Evolutionary conservation across 2,888 invertebrate species (phyloP), one percentile per base, ranked within the genome.

Genomic region (Frankliniella intonsa): DNA sequence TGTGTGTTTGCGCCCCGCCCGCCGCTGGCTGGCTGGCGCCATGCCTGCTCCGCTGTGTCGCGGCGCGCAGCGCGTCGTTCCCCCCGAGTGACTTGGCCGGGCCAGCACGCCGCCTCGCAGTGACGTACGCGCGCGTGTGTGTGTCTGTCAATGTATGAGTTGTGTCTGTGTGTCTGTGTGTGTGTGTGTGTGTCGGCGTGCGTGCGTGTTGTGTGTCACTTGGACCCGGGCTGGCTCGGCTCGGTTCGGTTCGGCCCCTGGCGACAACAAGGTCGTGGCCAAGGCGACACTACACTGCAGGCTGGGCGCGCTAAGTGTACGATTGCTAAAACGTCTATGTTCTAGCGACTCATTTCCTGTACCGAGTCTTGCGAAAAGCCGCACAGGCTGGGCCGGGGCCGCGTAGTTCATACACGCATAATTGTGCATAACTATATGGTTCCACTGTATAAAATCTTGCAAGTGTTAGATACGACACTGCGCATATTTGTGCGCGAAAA

Each of bases 181-280:
- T n/a, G 17, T 8, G 65, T n/a, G 0, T 14, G 65, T 65, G 65
- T 9, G 65, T 65, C n/a, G n/a, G n/a, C n/a, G 19, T n/a, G 65
- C 12, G 3, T 65, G 65, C 12, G 65, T 65, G 65, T n/a, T 65
- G 65, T 65, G 65, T 65, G 55, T 55, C 55, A 55, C 55, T 55
- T 55, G 3, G 17, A 8, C 38, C 38, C 38, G 38, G 38, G 38
- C 38, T 38, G 38, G n/a, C n/a, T n/a, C n/a, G n/a, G n/a, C n/a
- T 55, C 55, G 38, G 38, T 5, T 38, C 3, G 38, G 38, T 5
- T 38, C 3, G 38, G 38, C 38, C 38, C 38, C 69, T 22, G 69
- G 69, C 69, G n/a, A 22, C 69, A 69, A 69, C 69, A 69, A 69
- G 69, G 69, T 69, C 69, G 69, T 69, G 69, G 69, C 69, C 69